A percentile compares a stretch with the other conserved stretches of the same genome.
Conservation (phyloP, 1,140 invertebrate species). For the Phthorimaea operculella region DNA sequence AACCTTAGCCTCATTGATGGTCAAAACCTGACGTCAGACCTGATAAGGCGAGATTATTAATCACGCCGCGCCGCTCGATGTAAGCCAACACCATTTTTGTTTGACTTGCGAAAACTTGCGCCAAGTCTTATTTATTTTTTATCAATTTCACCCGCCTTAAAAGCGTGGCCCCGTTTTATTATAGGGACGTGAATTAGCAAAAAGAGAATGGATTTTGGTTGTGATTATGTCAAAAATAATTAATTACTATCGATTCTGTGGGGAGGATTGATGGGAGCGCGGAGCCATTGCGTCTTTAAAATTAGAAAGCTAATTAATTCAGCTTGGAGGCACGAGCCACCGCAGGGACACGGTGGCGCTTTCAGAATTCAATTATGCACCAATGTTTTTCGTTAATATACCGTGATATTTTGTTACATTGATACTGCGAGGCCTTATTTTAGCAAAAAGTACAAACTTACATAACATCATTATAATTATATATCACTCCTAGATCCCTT, state of each 20-base stretch:
- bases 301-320: constrained; percentile 63
- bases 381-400: not conserved
- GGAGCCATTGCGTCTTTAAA: constrained; percentile 53
- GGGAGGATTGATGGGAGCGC: constrained; percentile 55
- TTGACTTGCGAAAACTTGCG: constrained; percentile 56
- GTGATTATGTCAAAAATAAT: constrained; percentile 71
- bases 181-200: constrained; percentile 68
- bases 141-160: constrained; percentile 62
- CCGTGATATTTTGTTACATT: too few species aligned
- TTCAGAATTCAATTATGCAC: constrained; percentile 21
- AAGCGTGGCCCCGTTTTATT: constrained; percentile 61
- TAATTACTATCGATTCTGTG: constrained; percentile 69
- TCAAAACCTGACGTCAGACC: not conserved
- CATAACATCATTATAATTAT: too few species aligned
- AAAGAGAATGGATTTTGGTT: constrained; percentile 69
- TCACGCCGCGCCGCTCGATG: constrained; percentile 32
- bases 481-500: too few species aligned
- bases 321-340: constrained; percentile 18
- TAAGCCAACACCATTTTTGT: constrained; percentile 50
- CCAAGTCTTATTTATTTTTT: constrained; percentile 64
- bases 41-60: constrained; percentile 35
- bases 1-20: not conserved
- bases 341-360: constrained; percentile 41
- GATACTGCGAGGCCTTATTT: too few species aligned
- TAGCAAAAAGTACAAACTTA: too few species aligned